Evolutionary conservation across 2,113 vertebrate species (phyloP).

Genomic region (Myotis yumanensis): DNA sequence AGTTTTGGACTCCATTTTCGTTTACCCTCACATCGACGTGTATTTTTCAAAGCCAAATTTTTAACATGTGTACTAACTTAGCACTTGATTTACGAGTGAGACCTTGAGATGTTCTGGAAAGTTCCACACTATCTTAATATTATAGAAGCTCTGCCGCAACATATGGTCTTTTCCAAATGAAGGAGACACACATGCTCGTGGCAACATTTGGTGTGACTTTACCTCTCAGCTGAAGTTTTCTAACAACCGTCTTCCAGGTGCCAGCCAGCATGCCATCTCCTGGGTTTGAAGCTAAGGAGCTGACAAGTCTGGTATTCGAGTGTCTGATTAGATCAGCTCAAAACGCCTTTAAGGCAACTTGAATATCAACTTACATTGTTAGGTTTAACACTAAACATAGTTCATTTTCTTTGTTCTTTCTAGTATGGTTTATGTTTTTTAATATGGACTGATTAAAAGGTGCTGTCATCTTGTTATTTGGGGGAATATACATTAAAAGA

Average conservation of each 20-base stretch:
- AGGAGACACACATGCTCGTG: not conserved
- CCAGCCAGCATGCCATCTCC: not conserved
- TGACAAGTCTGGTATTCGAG: not conserved
- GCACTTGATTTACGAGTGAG: not conserved
- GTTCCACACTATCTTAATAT: not conserved
- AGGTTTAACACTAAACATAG: not conserved
- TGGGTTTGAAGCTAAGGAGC: not conserved
- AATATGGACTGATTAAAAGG: not conserved
- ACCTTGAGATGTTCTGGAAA: not conserved
- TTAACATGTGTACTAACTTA: not conserved
- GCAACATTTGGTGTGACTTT: constrained; percentile 1
- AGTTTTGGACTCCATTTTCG: not conserved
- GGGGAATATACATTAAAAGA: not conserved
- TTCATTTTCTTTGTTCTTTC: not conserved
- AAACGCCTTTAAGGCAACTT: not conserved
- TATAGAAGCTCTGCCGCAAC: not conserved
- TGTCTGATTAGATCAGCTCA: not conserved
- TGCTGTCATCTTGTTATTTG: not conserved
- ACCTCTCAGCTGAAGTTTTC: not conserved
- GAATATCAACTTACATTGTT: not conserved
- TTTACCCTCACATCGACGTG: not conserved
- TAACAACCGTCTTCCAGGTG: not conserved
- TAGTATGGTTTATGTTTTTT: not conserved
- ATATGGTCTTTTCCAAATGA: constrained; percentile 11
- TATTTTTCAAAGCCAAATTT: not conserved